Percentiles rank a stretch among this genome's conserved stretches.
Conservation (phyloP, 1,140 invertebrate species). For the Sitophilus oryzae region DNA sequence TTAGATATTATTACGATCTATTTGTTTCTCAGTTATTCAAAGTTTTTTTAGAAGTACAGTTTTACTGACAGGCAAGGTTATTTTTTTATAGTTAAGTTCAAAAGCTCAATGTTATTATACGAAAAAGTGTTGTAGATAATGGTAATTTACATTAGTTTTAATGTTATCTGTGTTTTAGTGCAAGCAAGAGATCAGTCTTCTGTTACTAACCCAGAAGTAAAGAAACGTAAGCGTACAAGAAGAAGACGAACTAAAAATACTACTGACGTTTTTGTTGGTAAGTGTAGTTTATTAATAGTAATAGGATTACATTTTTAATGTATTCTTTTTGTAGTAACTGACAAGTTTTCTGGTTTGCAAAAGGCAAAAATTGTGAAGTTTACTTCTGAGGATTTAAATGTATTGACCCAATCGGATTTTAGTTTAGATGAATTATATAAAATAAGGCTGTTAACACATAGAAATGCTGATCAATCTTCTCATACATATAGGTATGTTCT, state of each 20-base stretch:
- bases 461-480: conserved; percentile 39
- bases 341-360: conserved; percentile 52
- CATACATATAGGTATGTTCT: conserved; percentile 39
- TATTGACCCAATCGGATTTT: conserved; percentile 52
- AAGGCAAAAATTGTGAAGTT: conserved; percentile 60
- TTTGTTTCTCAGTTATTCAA: too few relatives aligned
- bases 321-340: conserved; percentile 51
- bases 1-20: not conserved
- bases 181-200: conserved; percentile 32
- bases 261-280: conserved; percentile 51
- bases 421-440: conserved; percentile 54
- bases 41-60: too few relatives aligned
- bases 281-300: conserved; percentile 10
- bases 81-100: conserved; percentile 7
- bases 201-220: conserved; percentile 28
- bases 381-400: conserved; percentile 55
- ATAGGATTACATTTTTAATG: conserved; percentile 15
- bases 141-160: not conserved
- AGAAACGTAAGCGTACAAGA: conserved; percentile 36
- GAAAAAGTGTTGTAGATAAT: not conserved
- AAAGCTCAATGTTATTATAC: conserved; percentile 1
- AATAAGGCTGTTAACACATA: conserved; percentile 43
- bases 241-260: conserved; percentile 45
- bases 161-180: too few relatives aligned
- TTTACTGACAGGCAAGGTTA: not conserved